These are phyloP conservation scores for Artibeus jamaicensis DNA, from an alignment of 2,797 vertebrate genomes.

Conservation along the genomic window DNA sequence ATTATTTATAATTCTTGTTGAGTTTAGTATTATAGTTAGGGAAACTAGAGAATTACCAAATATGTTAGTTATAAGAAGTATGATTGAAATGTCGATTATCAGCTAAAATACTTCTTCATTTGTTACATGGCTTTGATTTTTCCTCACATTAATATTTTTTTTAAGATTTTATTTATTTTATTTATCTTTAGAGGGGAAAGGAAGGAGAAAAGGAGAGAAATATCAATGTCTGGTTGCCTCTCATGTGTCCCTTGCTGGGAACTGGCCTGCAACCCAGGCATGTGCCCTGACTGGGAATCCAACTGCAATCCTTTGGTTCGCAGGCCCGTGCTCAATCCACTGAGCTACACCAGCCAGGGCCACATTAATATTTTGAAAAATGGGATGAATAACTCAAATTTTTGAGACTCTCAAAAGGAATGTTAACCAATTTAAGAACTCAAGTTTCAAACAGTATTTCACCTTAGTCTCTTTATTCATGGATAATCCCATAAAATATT, in stretches of 20 bases:
- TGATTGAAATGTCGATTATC: not conserved
- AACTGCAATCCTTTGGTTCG: too few species aligned
- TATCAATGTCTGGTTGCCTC: too few species aligned
- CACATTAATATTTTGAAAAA: not conserved
- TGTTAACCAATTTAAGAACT: constrained; percentile 7
- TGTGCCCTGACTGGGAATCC: too few species aligned
- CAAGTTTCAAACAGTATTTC: not conserved
- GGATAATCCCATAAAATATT: not conserved
- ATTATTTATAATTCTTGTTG: not conserved
- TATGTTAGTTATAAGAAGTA: not conserved
- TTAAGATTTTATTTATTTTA: too few species aligned
- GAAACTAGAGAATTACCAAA: not conserved
- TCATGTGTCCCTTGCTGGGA: too few species aligned
- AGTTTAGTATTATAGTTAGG: not conserved
- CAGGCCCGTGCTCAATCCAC: too few species aligned
- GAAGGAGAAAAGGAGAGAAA: too few species aligned
- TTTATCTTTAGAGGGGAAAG: too few species aligned
- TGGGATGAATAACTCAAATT: not conserved
- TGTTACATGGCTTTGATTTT: not conserved
- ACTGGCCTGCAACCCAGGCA: too few species aligned
- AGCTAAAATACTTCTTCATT: not conserved
- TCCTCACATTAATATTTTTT: not conserved
- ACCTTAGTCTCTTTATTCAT: not conserved
- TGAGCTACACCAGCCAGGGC: too few species aligned
- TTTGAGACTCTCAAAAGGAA: not conserved